Percentiles rank a stretch among this genome's conserved stretches.
These are phyloP conservation scores for Nibea albiflora DNA, from an alignment of 2,113 vertebrate species.

Conservation along the genomic window DNA sequence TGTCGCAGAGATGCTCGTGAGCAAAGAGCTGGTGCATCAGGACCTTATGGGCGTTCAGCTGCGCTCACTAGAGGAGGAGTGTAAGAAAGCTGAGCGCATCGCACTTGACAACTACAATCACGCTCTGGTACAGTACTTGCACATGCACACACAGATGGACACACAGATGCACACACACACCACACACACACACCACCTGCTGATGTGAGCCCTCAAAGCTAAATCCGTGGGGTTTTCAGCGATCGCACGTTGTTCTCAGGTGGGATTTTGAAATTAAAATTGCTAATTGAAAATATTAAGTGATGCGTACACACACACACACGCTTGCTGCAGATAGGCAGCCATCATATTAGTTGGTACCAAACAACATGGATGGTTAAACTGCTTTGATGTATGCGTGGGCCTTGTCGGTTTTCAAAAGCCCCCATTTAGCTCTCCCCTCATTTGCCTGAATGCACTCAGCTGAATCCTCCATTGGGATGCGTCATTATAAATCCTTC, in stretches of 20 bases:
- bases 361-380: constrained; percentile 59
- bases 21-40: constrained; percentile 70
- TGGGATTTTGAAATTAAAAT: constrained; percentile 59
- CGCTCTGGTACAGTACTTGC: constrained; percentile 77
- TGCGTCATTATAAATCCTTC: constrained; percentile 66
- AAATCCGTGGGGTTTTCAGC: constrained; percentile 43
- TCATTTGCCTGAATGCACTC: constrained; percentile 63
- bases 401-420: constrained; percentile 56
- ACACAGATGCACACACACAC: constrained; percentile 34
- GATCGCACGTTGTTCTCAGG: constrained; percentile 51
- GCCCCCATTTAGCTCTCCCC: constrained; percentile 40
- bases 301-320: constrained; percentile 65
- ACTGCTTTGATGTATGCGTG: constrained; percentile 64
- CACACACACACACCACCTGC: constrained; percentile 1
- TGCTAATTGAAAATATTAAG: constrained; percentile 69
- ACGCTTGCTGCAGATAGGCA: constrained; percentile 31
- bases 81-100: constrained; percentile 65
- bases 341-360: constrained; percentile 34
- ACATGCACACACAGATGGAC: constrained; percentile 34
- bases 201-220: constrained; percentile 40
- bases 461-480: constrained; percentile 59
- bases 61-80: constrained; percentile 70
- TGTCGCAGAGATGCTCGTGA: constrained; percentile 69
- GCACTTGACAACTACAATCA: constrained; percentile 79
- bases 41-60: constrained; percentile 68